A percentile compares a stretch with the other conserved stretches of the same genome.
Conservation (phyloP, 1,140 invertebrate species). For the Caenorhabditis briggsae region DNA sequence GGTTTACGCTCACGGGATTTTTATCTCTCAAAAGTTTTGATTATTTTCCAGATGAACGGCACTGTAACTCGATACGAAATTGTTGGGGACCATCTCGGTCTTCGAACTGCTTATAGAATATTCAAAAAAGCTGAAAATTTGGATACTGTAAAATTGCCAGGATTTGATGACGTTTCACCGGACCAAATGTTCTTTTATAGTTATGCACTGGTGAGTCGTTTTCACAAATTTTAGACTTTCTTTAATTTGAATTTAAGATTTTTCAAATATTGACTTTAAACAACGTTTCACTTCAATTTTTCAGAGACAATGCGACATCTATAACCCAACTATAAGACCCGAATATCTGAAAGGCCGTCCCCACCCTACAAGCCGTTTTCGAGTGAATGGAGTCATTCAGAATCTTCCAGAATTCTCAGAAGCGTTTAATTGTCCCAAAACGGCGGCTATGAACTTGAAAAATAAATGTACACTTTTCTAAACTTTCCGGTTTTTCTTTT, state of each 20-base stretch:
- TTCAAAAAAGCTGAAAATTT: neutral
- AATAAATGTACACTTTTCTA: neutral
- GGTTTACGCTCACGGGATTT: too few species aligned
- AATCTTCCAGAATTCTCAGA: constrained; percentile 21
- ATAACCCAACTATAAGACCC: neutral
- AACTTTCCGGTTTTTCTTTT: neutral
- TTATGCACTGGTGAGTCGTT: constrained; percentile 3
- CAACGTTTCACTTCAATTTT: neutral
- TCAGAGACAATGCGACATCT: constrained; percentile 12
- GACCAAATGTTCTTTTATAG: constrained; percentile 37
- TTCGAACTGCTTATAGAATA: neutral
- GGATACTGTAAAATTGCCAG: neutral
- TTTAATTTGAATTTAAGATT: neutral
- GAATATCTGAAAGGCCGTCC: neutral
- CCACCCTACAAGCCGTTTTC: neutral
- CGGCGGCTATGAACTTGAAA: neutral
- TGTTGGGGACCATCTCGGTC: neutral
- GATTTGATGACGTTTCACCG: neutral
- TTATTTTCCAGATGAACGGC: constrained; percentile 16
- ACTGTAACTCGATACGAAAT: neutral
- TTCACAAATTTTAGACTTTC: neutral
- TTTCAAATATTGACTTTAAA: neutral
- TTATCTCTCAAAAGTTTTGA: neutral
- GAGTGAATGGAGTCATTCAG: constrained; percentile 24
- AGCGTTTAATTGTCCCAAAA: neutral